Evolutionary conservation across 2,113 vertebrate species (phyloP).

Genomic region (Aleadryas rufinucha): DNA sequence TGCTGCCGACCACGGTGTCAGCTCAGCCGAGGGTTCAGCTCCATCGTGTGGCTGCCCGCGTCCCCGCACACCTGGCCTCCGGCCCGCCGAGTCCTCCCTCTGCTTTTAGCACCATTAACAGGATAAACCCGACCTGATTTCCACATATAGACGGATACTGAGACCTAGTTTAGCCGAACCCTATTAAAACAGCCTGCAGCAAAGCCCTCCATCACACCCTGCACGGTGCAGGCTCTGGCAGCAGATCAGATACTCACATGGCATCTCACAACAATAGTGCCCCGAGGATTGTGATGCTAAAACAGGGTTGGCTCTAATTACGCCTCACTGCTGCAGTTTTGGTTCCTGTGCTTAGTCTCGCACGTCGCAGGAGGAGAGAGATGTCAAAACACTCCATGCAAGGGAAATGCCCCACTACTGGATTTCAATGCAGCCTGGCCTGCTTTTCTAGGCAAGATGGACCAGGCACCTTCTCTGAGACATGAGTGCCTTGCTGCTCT

Average conservation of each 20-base stretch:
- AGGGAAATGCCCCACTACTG: background rate
- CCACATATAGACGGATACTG: background rate
- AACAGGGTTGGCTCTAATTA: slow-evolving; percentile 1
- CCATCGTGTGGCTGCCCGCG: background rate
- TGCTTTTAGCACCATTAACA: background rate
- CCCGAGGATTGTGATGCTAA: background rate
- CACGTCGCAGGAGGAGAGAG: background rate
- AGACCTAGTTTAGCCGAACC: background rate
- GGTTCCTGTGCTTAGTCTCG: background rate
- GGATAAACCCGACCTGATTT: slow-evolving; percentile 46
- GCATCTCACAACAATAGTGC: background rate
- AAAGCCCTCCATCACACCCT: background rate
- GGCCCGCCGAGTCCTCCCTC: background rate
- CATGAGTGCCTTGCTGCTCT: slow-evolving; percentile 44
- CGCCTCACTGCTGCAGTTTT: background rate
- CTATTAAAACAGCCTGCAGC: background rate
- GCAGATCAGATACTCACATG: background rate
- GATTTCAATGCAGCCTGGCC: background rate
- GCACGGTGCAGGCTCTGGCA: background rate
- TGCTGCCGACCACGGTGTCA: background rate
- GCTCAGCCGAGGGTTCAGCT: background rate
- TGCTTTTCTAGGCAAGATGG: background rate
- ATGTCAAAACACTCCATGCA: background rate
- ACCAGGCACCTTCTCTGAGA: background rate
- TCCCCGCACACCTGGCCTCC: background rate